A percentile compares a stretch with the other conserved stretches of the same genome.
phyloP scores from a whole-genome alignment of 1,140 invertebrate species.

The Oedothorax gibbosus region DNA sequence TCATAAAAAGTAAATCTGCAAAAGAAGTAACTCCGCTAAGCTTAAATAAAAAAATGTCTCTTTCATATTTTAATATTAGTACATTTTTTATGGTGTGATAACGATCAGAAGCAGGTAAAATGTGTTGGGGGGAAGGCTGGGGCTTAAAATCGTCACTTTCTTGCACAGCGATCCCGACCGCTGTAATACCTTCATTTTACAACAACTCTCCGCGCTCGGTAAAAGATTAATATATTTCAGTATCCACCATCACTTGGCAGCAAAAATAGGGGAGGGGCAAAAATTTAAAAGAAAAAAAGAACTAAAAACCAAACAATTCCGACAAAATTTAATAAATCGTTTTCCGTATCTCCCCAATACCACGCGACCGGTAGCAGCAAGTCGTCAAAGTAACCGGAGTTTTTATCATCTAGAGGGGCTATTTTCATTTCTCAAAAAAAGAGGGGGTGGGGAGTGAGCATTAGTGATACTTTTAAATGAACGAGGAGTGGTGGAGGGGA shows the following conservation, averaged over 20 bases:
- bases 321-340: slow-evolving; percentile 53
- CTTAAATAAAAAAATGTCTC: too few relatives aligned
- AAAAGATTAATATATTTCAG: slow-evolving; percentile 45
- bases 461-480: slow-evolving; percentile 59
- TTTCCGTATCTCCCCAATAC: slow-evolving; percentile 31
- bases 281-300: not conserved
- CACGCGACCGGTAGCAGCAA: slow-evolving; percentile 11
- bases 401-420: slow-evolving; percentile 31
- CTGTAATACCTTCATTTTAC: slow-evolving; percentile 34
- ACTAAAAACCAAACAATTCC: slow-evolving; percentile 38
- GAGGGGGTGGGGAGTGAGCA: slow-evolving; percentile 21
- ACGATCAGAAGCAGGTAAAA: too few relatives aligned
- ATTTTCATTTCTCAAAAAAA: slow-evolving; percentile 38
- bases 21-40: too few relatives aligned
- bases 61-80: too few relatives aligned
- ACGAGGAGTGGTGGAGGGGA: not conserved
- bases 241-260: not conserved
- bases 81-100: too few relatives aligned
- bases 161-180: not conserved
- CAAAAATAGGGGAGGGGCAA: not conserved
- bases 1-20: too few relatives aligned
- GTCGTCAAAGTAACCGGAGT: not conserved
- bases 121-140: too few relatives aligned
- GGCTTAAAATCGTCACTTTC: not conserved
- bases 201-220: slow-evolving; percentile 14